phyloP scores from a whole-genome alignment of 2,888 invertebrate genomes.

The Luperina testacea region DNA sequence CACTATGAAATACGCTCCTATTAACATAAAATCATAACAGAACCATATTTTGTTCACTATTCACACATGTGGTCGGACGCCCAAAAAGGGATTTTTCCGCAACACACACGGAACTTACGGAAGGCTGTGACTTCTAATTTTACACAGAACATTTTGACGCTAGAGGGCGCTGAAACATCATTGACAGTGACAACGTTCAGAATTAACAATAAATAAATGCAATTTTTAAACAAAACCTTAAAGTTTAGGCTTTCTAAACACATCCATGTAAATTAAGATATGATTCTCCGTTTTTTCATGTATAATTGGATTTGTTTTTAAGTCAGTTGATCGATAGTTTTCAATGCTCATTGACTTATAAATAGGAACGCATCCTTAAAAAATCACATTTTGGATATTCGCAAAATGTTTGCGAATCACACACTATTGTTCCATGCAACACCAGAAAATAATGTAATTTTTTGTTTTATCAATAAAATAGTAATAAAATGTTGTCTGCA shows the following conservation, averaged over 20 bases:
- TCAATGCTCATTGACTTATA: background rate
- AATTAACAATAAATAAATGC: constrained; percentile 45
- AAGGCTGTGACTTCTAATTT: constrained; percentile 90
- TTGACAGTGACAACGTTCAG: constrained; percentile 76
- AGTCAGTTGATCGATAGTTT: constrained; percentile 12
- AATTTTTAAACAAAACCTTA: background rate
- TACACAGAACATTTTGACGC: constrained; percentile 83
- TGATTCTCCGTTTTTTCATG: background rate
- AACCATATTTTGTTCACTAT: constrained; percentile 89
- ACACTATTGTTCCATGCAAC: constrained; percentile 18
- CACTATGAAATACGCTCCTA: constrained; percentile 79
- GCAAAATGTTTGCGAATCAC: constrained; percentile 59
- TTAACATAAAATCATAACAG: constrained; percentile 84
- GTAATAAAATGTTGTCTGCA: background rate
- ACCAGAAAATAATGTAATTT: constrained; percentile 6
- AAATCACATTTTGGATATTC: constrained; percentile 75
- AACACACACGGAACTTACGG: constrained; percentile 90
- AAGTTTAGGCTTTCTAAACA: background rate
- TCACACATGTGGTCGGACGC: constrained; percentile 92
- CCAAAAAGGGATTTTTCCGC: constrained; percentile 92
- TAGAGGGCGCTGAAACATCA: constrained; percentile 83
- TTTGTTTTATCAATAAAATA: background rate
- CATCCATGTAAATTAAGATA: rapidly evolving
- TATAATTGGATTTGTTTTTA: background rate
- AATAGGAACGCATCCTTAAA: constrained; percentile 69